phyloP scores from a whole-genome alignment of 2,888 invertebrate genomes.

The Trichogramma evanescens region DNA sequence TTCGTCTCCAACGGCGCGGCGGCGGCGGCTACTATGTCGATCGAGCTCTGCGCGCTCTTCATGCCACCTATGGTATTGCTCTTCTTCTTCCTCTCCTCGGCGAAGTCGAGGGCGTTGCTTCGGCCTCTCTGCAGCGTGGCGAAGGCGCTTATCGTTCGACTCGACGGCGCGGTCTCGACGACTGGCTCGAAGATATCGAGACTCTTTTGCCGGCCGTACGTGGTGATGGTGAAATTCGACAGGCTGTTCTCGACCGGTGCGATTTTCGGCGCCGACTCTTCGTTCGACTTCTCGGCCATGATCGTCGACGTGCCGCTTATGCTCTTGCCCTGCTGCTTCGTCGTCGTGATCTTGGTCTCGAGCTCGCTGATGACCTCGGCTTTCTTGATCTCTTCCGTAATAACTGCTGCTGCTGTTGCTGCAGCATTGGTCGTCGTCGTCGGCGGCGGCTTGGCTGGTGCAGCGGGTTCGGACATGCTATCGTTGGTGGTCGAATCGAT shows the following conservation, averaged over 20 bases:
- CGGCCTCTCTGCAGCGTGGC: constrained; percentile 18
- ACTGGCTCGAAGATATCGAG: constrained; percentile 39
- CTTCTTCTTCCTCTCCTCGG: constrained; percentile 2
- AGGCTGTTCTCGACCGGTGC: constrained; percentile 40
- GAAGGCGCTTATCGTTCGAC: constrained; percentile 8
- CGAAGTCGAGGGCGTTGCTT: constrained; percentile 6
- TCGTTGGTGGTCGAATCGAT: background rate
- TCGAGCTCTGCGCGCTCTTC: constrained; percentile 14
- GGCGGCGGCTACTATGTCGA: constrained; percentile 10
- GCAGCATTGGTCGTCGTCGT: background rate
- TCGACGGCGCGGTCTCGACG: constrained; percentile 2
- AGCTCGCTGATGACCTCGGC: constrained; percentile 35
- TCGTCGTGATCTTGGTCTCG: constrained; percentile 34
- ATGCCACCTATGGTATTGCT: too few relatives aligned
- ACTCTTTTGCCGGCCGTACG: constrained; percentile 37
- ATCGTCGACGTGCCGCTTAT: constrained; percentile 18
- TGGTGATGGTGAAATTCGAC: constrained; percentile 43
- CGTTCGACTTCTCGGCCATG: constrained; percentile 1
- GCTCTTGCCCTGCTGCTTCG: background rate
- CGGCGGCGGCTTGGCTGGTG: background rate
- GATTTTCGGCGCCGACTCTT: constrained; percentile 28
- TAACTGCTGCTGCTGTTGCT: background rate
- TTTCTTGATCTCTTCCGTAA: constrained; percentile 26
- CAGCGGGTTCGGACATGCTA: background rate
- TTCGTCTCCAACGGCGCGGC: background rate